phyloP scores from a whole-genome alignment of 2,797 vertebrate species.

The Poecile montanus region DNA sequence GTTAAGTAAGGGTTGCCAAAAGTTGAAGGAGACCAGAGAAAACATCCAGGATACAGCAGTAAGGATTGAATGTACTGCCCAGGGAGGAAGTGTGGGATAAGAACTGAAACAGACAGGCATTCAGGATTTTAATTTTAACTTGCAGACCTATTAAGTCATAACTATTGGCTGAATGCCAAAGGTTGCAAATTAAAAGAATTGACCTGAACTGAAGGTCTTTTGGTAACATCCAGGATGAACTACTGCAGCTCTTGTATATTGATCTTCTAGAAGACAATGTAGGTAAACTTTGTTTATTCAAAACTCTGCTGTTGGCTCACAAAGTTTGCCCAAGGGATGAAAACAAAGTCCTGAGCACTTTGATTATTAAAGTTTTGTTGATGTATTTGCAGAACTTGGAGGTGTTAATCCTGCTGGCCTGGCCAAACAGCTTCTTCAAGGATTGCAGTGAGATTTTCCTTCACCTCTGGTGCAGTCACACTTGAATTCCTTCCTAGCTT shows the following conservation, averaged over 20 bases:
- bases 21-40: not conserved
- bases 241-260: not conserved
- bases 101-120: not conserved
- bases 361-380: not conserved
- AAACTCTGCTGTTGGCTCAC: not conserved
- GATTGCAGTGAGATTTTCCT: not conserved
- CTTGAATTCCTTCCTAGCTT: not conserved
- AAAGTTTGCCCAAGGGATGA: not conserved
- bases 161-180: conserved; percentile 4
- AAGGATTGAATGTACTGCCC: not conserved
- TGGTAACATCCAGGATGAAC: not conserved
- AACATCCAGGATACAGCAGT: not conserved
- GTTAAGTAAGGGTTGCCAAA: not conserved
- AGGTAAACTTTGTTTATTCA: not conserved
- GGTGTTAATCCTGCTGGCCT: not conserved
- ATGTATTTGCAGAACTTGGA: conserved; percentile 1
- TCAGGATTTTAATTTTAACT: conserved; percentile 42
- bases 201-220: not conserved
- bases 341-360: not conserved
- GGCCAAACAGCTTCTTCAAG: not conserved
- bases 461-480: not conserved
- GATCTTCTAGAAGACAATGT: not conserved
- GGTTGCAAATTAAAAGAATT: not conserved
- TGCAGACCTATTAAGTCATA: conserved; percentile 30
- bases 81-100: not conserved